phyloP scores from a whole-genome alignment of 2,797 vertebrate genomes.

The Mus caroli region DNA sequence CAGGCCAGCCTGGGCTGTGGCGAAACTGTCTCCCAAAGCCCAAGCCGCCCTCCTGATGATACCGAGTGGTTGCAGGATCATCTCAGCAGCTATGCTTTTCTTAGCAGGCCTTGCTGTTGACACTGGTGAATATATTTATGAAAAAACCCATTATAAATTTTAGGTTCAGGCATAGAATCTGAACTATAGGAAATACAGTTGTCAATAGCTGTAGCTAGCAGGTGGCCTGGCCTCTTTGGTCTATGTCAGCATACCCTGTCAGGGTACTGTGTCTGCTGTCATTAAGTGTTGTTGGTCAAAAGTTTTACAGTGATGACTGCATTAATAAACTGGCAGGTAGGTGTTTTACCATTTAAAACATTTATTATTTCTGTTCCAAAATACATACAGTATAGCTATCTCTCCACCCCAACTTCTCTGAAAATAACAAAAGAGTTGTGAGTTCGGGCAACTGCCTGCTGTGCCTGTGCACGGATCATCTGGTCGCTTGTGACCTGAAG shows the following conservation, averaged over 20 bases:
- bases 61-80: neutral
- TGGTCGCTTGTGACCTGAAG: neutral
- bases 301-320: neutral
- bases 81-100: neutral
- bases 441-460: neutral
- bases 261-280: no score
- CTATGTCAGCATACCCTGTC: no score
- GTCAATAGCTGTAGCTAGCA: neutral
- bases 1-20: no score
- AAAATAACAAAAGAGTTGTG: neutral
- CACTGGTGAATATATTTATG: neutral
- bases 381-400: neutral
- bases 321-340: neutral
- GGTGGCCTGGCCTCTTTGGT: neutral
- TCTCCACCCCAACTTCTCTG: neutral
- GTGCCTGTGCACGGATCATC: no score
- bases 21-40: neutral
- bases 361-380: neutral
- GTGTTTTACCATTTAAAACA: conserved; percentile 3
- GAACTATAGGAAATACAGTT: neutral
- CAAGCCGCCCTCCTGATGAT: neutral
- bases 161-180: neutral
- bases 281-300: neutral
- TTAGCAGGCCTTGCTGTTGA: neutral
- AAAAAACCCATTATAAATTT: neutral